Evolutionary conservation across 2,888 invertebrate species (phyloP).

Genomic region (Mycalesis mineus): DNA sequence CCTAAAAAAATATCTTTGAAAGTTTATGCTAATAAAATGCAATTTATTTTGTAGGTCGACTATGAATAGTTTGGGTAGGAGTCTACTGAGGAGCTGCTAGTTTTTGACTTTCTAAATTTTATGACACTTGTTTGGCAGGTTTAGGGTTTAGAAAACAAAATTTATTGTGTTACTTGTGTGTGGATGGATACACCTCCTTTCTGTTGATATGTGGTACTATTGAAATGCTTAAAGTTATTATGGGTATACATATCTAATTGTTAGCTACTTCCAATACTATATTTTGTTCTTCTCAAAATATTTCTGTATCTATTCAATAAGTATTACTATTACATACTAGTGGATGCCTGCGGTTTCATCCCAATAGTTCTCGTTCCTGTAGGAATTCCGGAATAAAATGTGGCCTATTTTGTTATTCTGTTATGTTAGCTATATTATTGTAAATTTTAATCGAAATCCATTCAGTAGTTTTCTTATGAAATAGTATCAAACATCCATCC

Average conservation of each 20-base stretch:
- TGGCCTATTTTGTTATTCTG: no score
- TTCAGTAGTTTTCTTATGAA: no score
- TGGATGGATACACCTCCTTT: conserved; percentile 19
- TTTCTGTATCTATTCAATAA: no score
- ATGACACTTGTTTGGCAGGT: conserved; percentile 62
- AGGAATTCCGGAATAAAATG: no score
- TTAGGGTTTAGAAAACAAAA: conserved; percentile 61
- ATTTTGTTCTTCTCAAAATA: no score
- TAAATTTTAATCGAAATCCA: no score
- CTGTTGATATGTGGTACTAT: neutral
- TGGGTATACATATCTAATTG: neutral
- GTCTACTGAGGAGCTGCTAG: conserved; percentile 64
- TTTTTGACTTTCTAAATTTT: conserved; percentile 73
- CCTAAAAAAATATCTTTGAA: conserved; percentile 42
- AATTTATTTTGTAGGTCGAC: conserved; percentile 72
- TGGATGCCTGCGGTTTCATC: no score
- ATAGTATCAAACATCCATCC: no score
- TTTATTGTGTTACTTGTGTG: conserved; percentile 37
- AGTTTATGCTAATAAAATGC: conserved; percentile 74
- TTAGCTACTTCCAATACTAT: no score
- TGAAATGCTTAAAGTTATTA: neutral
- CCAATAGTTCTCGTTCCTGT: no score
- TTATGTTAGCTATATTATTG: no score
- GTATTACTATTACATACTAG: no score
- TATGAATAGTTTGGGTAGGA: conserved; percentile 50